Evolutionary conservation across 2,113 vertebrate genomes (phyloP), one percentile per base, ranked within the genome.

Genomic region (Stigmatopora nigra): DNA sequence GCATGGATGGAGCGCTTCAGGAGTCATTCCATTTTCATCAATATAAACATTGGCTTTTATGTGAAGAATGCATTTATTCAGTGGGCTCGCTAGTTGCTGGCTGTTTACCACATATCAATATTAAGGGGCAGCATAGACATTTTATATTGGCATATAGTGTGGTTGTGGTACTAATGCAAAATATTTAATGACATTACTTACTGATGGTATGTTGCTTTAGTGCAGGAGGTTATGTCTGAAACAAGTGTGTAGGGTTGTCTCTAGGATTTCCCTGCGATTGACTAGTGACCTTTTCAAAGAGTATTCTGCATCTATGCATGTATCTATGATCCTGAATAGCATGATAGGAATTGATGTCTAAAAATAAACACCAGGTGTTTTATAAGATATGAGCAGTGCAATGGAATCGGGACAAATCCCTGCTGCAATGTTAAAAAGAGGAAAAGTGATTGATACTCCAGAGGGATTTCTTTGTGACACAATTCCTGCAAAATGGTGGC

Each of bases 1-100:
- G 38, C 38, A 19, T 45, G 58, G 58, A 44, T 45, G 58, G 44
- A n/a, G 36, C n/a, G n/a, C 38, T n/a, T 61, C 58, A 61, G 57
- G 35, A 59, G 58, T 61, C 58, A 61, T 61, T 61, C 44, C 11
- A 61, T 61, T 61, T 45, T 20, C 19, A 61, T 61, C 58, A 61
- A 61, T 44, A 61, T 61, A 45, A 61, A 61, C 38, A 45, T n/a
- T 45, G 36, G 36, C 57, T 59, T 61, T n/a, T 7, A 61, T 44
- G 19, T 61, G 58, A 61, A 61, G 11, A 20, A 45, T 17, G 14
- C 12, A 45, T 61, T 45, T 20, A 61, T 19, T 45, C 58, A 61
- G 38, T 22, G 38, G 58, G 41, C n/a, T 13, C 58, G 14, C 12
- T 11, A 17, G 25, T 1, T 59, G n/a, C 17, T 44, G 19, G 14